phyloP scores from a whole-genome alignment of 2,888 invertebrate species.

The Clivina fossor region DNA sequence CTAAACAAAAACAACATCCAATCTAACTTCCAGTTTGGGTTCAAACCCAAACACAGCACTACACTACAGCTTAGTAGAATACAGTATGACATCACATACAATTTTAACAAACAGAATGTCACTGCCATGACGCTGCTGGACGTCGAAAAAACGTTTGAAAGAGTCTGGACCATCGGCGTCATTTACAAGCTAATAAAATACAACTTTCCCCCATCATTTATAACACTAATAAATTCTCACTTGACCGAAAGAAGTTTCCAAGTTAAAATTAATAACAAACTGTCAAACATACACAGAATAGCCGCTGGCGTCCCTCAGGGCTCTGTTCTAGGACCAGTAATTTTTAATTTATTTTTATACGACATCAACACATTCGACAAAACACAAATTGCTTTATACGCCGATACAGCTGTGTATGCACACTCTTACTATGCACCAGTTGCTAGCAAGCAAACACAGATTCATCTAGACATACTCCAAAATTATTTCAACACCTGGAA shows the following conservation, averaged over 20 bases:
- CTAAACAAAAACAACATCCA: slow-evolving; percentile 34
- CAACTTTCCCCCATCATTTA: slow-evolving; percentile 35
- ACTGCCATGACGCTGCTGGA: slow-evolving; percentile 45
- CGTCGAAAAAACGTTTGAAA: slow-evolving; percentile 47
- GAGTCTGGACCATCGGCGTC: slow-evolving; percentile 44
- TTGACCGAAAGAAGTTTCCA: too few relatives aligned
- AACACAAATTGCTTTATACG: slow-evolving; percentile 36
- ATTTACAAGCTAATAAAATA: slow-evolving; percentile 39
- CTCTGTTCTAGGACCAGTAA: too few relatives aligned
- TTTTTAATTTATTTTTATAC: too few relatives aligned
- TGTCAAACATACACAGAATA: too few relatives aligned
- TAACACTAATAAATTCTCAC: slow-evolving; percentile 22
- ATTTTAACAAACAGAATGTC: slow-evolving; percentile 41
- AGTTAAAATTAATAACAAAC: too few relatives aligned
- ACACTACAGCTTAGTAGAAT: slow-evolving; percentile 44
- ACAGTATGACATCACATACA: slow-evolving; percentile 39
- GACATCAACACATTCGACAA: too few relatives aligned
- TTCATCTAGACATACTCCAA: slow-evolving; percentile 3
- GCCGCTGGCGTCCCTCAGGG: too few relatives aligned
- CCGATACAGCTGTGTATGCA: slow-evolving; percentile 32
- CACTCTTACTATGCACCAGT: background rate
- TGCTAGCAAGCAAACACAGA: slow-evolving; percentile 6
- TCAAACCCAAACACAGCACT: slow-evolving; percentile 43
- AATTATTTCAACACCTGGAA: background rate
- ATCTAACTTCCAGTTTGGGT: slow-evolving; percentile 43